Evolutionary conservation across 1,140 invertebrate genomes (phyloP), one percentile per base, ranked within the genome.

Genomic region (Brachystomella parvula): DNA sequence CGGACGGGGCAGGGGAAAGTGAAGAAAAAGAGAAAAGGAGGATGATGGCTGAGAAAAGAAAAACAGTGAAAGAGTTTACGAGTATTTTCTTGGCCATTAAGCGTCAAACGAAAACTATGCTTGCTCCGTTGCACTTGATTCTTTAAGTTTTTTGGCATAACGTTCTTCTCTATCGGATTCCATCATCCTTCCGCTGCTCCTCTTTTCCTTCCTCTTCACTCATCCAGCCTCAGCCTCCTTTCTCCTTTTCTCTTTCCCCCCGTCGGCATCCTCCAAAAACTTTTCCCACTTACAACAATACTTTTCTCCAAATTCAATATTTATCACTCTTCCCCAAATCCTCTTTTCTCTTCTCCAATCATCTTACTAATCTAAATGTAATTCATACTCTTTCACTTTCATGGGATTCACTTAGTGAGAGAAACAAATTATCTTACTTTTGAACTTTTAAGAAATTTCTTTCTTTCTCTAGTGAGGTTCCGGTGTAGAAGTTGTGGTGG

Each of bases 51-150:
- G 33, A 69, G 61, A 63, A 35, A 30, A 28, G 49, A 39, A 44
- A 61, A 30, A 26, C 21, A 26, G 33, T 31, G 58, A 56, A 58
- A 47, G 64, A 69, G 64, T 67, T 68, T 60, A 68, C 67, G 60
- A 69, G 63, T 68, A 71, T 71, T 71, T 71, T 72, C 70, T 72
- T 69, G 70, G 70, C 70, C 67, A 72, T 72, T 72, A 72, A 69
- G 56, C 70, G 64, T 68, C 70, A 71, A 71, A 68, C 70, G 66
- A 68, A 69, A 68, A 69, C 58, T 67, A 67, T 66, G 67, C 67
- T 68, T 58, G 70, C 64, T 71, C 67, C 66, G 70, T 65, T 71
- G 70, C 65, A 67, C 65, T 70, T 70, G 64, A 67, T 67, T 67
- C 62, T 66, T 47, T 47, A 44, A 67, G 65, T 67, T 63, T 63